Base-by-base conservation (phyloP, 2,797 vertebrate genomes). In the Dallia pectoralis region DNA sequence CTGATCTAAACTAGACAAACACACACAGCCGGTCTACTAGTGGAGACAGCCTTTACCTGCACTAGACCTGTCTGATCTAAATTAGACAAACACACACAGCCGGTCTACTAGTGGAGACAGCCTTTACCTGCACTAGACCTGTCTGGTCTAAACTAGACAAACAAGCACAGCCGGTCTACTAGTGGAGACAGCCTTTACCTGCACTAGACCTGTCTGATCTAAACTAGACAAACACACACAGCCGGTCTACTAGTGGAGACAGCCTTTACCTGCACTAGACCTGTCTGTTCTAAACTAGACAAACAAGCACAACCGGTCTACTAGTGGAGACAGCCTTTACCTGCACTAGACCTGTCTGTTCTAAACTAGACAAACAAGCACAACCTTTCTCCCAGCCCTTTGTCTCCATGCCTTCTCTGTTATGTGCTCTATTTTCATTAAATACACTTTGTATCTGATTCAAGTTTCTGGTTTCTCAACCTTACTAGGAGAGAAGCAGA, bases 31-130 rank as follows among this genome's bases (percentile, higher is more conserved):
- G n/a, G n/a, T 95, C 81, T 81, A 92, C 66, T 96, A 82, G 76
- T 97, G 96, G 95, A 95, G 92, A 77, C 77, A 91, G 36, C 92
- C 93, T 0, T 75, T 96, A 72, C 91, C 92, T 19, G 68, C 86
- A 15, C 74, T 93, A 73, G 91, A 95, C 82, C 73, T 93, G 29
- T 80, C 86, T 12, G 68, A 79, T 16, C 80, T 94, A 0, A 66
- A 86, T 12, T 93, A 92, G 85, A 84, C 51, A 47, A 67, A 62
- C 18, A 5, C 27, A 8, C 12, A 63, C 48, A 73, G 40, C 40
- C 40, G n/a, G n/a, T n/a, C n/a, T n/a, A n/a, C n/a, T n/a, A n/a
- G n/a, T n/a, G n/a, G n/a, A n/a, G n/a, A n/a, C n/a, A n/a, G n/a
- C n/a, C n/a, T n/a, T n/a, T n/a, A n/a, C n/a, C n/a, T n/a, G n/a